These are phyloP conservation scores for Nemotelus nigrinus DNA, from an alignment of 2,888 invertebrate genomes.

Conservation along the genomic window DNA sequence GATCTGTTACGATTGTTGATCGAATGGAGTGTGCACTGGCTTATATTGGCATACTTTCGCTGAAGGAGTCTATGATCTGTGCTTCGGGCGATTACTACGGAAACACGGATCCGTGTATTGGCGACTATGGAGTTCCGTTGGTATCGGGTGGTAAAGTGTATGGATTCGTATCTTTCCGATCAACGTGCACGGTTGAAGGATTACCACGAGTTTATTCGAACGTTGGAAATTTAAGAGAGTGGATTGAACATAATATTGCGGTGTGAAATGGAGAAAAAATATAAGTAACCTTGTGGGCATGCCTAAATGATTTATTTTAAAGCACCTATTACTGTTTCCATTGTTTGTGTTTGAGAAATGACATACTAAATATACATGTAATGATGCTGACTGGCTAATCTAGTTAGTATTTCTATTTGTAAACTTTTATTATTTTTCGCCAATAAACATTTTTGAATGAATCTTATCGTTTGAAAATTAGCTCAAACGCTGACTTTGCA, in stretches of 20 bases:
- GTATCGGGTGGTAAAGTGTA: slow-evolving; percentile 56
- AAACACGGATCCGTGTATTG: slow-evolving; percentile 64
- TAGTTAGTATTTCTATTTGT: too few species aligned
- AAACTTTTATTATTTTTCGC: too few species aligned
- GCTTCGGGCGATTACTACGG: slow-evolving; percentile 63
- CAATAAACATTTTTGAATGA: too few species aligned
- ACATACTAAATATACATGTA: too few species aligned
- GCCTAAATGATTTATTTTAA: too few species aligned
- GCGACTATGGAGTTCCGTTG: slow-evolving; percentile 62
- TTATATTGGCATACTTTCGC: slow-evolving; percentile 63
- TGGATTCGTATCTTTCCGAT: slow-evolving; percentile 66
- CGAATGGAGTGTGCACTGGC: slow-evolving; percentile 63
- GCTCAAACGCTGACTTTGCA: too few species aligned
- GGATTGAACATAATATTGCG: neutral
- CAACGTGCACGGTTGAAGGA: slow-evolving; percentile 63
- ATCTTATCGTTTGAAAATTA: too few species aligned
- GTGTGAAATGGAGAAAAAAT: too few species aligned
- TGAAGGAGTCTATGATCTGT: slow-evolving; percentile 69
- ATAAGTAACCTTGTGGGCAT: too few species aligned
- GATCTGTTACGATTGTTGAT: slow-evolving; percentile 66
- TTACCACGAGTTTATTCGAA: neutral
- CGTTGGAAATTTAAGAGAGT: neutral
- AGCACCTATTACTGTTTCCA: too few species aligned
- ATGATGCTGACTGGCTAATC: too few species aligned
- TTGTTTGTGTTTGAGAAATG: too few species aligned